Conservation (phyloP, 2,113 vertebrate genomes). For the Stegastes partitus region DNA sequence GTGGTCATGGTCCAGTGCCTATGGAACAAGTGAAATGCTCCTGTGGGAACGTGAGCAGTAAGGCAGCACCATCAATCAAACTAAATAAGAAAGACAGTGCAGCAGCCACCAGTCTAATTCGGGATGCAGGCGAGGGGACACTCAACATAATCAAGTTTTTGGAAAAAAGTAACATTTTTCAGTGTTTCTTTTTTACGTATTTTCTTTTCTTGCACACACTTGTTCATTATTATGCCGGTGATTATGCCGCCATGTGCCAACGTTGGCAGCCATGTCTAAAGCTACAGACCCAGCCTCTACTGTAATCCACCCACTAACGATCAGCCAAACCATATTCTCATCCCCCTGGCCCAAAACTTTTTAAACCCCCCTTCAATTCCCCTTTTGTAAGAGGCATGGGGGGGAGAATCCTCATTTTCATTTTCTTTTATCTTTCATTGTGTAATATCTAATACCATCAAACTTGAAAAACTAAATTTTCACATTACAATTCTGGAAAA, state of each 20-base stretch:
- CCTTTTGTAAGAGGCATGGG: background rate
- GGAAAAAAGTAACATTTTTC: background rate
- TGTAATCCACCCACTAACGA: conserved; percentile 34
- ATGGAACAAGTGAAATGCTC: conserved; percentile 41
- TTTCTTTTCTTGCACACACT: background rate
- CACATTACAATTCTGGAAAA: background rate
- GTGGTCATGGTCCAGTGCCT: conserved; percentile 45
- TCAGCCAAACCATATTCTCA: conserved; percentile 25
- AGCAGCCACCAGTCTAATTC: conserved; percentile 38
- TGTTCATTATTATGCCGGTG: conserved; percentile 3
- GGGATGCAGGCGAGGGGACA: conserved; percentile 28
- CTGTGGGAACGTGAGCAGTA: conserved; percentile 47
- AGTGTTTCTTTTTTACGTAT: background rate
- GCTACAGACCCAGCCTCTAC: background rate
- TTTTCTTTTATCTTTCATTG: background rate
- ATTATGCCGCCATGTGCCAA: background rate
- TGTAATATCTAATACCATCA: conserved; percentile 3
- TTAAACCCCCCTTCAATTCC: conserved; percentile 6
- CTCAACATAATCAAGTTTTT: conserved; percentile 18
- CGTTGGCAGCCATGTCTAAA: background rate
- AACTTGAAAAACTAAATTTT: background rate
- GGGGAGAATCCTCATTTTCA: background rate
- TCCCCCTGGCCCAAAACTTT: conserved; percentile 4
- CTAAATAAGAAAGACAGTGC: conserved; percentile 42
- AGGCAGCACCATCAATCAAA: conserved; percentile 68